Conservation (phyloP, 2,113 vertebrate species). For the Aviceda subcristata region DNA sequence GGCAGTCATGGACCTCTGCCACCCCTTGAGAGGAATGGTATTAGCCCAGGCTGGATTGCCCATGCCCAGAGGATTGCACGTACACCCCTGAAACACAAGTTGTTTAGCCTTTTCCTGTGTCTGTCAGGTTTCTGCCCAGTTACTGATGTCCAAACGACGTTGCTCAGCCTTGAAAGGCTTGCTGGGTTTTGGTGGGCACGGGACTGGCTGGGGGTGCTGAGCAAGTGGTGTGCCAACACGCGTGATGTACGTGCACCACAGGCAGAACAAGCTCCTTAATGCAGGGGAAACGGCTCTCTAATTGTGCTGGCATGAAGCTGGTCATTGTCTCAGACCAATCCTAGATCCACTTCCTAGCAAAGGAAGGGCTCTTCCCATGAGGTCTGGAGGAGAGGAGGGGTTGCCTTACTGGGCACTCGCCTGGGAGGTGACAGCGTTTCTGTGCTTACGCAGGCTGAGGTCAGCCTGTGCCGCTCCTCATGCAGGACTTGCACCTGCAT, state of each 20-base stretch:
- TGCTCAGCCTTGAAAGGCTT: background rate
- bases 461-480: background rate
- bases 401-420: background rate
- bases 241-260: fast-evolving
- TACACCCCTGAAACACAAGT: background rate
- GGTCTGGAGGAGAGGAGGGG: background rate
- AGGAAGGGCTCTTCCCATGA: background rate
- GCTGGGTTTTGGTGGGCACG: background rate
- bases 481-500: background rate
- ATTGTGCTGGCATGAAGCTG: background rate
- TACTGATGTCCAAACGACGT: background rate
- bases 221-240: too few relatives aligned
- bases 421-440: background rate
- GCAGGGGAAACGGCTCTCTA: background rate
- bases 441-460: background rate
- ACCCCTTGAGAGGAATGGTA: fast-evolving
- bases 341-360: fast-evolving
- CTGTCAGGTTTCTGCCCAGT: fast-evolving
- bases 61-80: fast-evolving
- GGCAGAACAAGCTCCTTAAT: background rate
- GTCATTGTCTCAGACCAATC: background rate
- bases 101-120: background rate
- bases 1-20: background rate
- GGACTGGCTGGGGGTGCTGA: background rate
- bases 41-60: background rate